phyloP scores from a whole-genome alignment of 2,113 vertebrate species.

The Cephalopholis sonnerati region DNA sequence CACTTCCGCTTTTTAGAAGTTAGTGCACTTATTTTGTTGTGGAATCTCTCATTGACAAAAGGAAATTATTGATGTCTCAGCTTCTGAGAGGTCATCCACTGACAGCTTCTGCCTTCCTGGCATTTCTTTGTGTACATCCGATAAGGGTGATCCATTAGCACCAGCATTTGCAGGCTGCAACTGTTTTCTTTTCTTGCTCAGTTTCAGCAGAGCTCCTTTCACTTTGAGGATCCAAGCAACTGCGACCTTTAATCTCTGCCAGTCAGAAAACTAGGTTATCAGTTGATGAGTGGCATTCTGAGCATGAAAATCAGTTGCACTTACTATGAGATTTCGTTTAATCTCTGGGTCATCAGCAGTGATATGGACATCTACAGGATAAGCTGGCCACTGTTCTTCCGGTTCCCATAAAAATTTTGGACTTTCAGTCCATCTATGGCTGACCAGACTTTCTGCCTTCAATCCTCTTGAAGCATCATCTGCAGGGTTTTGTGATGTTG shows the following conservation, averaged over 20 bases:
- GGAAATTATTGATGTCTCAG: not conserved
- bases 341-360: constrained; percentile 35
- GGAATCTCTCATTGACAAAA: not conserved
- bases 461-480: constrained; percentile 21
- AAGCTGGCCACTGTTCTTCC: constrained; percentile 28
- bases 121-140: not conserved
- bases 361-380: not conserved
- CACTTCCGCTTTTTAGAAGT: not conserved
- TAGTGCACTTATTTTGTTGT: not conserved
- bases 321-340: not conserved
- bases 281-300: not conserved
- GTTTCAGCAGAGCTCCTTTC: constrained; percentile 4
- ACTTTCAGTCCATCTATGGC: constrained; percentile 31
- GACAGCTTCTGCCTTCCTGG: not conserved
- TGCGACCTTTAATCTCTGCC: not conserved
- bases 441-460: not conserved
- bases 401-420: constrained; percentile 30
- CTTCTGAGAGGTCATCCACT: not conserved
- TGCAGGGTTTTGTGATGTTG: constrained; percentile 24
- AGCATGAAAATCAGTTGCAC: not conserved
- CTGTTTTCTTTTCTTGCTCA: constrained; percentile 2
- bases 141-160: no score
- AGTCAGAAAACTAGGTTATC: not conserved
- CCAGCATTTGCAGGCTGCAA: not conserved
- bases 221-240: constrained; percentile 17